Percentiles rank a stretch among this genome's conserved stretches.
Evolutionary conservation across 92 coral and sea anemone species (phyloP).

Genomic region (Phenganax marumi): DNA sequence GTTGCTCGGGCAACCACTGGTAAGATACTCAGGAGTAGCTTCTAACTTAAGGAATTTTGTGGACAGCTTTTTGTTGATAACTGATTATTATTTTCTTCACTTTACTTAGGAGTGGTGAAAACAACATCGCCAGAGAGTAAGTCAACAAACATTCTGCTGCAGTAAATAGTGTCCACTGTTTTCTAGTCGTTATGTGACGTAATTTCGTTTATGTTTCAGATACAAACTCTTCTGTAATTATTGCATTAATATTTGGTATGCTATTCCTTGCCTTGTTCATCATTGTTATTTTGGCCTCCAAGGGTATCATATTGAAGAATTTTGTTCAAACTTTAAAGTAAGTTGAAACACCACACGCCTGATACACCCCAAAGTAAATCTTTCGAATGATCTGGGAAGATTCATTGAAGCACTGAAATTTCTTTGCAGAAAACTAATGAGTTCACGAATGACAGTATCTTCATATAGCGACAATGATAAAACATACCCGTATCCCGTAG

Average conservation of each 20-base stretch:
- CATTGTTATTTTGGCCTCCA: constrained; percentile 6
- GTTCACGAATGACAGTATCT: constrained; percentile 7
- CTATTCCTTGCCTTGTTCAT: not conserved
- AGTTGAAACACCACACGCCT: not conserved
- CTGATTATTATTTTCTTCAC: not conserved
- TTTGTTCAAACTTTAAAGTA: not conserved
- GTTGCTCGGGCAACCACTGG: constrained; percentile 16
- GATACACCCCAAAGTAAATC: not conserved
- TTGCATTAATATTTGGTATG: not conserved
- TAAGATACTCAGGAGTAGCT: not conserved
- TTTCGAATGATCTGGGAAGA: too few relatives aligned
- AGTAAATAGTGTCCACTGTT: not conserved
- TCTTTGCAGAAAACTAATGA: constrained; percentile 7
- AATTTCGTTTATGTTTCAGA: constrained; percentile 1
- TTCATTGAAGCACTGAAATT: not conserved
- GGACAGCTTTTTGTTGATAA: too few relatives aligned
- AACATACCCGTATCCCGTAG: too few relatives aligned
- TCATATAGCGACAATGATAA: too few relatives aligned
- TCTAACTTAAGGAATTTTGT: too few relatives aligned
- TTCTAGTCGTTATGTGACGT: too few relatives aligned
- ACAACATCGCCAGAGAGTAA: not conserved
- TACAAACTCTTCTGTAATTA: not conserved
- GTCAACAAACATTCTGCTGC: not conserved
- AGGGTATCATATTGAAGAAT: constrained; percentile 13
- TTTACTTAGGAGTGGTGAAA: not conserved